Evolutionary conservation across 2,888 invertebrate genomes (phyloP).

Genomic region (Exocentrus adspersus): DNA sequence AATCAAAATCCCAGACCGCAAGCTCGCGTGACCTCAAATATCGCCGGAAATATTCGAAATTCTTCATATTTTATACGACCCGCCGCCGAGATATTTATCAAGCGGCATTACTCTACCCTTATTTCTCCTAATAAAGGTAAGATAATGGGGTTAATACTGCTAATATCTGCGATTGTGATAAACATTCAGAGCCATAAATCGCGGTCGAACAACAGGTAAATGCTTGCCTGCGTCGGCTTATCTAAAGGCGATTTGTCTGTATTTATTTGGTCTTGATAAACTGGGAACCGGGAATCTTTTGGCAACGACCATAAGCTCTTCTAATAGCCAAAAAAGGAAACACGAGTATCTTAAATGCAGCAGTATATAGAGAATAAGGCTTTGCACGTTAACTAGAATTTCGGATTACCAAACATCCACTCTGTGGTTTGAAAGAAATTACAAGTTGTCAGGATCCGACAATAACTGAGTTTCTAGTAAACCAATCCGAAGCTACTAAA

Average conservation of each 20-base stretch:
- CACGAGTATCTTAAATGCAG: not conserved
- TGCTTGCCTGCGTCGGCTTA: slow-evolving; percentile 10
- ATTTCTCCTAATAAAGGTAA: slow-evolving; percentile 44
- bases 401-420: no score
- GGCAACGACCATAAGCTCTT: not conserved
- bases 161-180: slow-evolving; percentile 38
- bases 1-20: slow-evolving; percentile 30
- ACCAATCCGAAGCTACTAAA: not conserved
- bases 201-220: slow-evolving; percentile 33
- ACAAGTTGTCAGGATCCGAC: no score
- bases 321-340: not conserved
- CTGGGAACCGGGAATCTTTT: not conserved
- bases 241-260: slow-evolving; percentile 19
- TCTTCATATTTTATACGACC: slow-evolving; percentile 43
- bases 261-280: slow-evolving; percentile 22
- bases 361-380: no score
- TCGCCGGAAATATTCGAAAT: slow-evolving; percentile 40
- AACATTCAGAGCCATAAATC: slow-evolving; percentile 26
- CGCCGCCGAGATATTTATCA: slow-evolving; percentile 43
- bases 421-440: no score
- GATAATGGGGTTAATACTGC: slow-evolving; percentile 47
- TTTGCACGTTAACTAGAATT: no score
- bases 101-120: slow-evolving; percentile 40
- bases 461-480: no score
- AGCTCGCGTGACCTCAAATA: slow-evolving; percentile 33